These are phyloP conservation scores for Tor tambroides DNA, from an alignment of 2,113 vertebrate genomes.

Conservation along the genomic window DNA sequence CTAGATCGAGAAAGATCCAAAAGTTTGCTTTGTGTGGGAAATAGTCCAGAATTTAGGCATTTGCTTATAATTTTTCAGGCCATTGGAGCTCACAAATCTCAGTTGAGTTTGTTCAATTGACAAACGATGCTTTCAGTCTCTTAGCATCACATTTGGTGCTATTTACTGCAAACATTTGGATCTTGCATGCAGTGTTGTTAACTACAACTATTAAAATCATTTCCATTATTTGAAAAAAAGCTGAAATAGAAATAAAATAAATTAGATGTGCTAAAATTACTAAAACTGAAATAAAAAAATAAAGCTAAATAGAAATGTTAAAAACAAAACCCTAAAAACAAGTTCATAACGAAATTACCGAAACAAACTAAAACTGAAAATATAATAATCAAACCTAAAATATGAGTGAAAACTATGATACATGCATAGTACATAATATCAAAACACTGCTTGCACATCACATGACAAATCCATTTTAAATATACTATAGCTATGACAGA, in stretches of 20 bases:
- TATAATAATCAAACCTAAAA: too few relatives aligned
- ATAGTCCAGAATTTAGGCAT: not conserved
- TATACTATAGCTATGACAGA: not conserved
- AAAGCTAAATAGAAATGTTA: not conserved
- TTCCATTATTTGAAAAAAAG: not conserved
- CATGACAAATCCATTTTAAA: not conserved
- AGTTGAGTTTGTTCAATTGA: not conserved
- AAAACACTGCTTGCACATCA: not conserved
- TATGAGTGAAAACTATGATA: too few relatives aligned
- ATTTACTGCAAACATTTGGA: not conserved
- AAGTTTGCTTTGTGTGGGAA: not conserved
- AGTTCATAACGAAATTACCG: too few relatives aligned
- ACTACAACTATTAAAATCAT: not conserved
- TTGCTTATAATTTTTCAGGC: not conserved
- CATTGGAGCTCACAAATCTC: not conserved
- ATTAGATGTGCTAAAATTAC: not conserved
- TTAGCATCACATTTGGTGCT: not conserved
- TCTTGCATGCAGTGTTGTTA: not conserved
- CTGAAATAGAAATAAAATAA: not conserved
- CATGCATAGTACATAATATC: too few relatives aligned
- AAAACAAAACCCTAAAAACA: too few relatives aligned
- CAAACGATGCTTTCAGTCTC: not conserved
- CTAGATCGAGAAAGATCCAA: not conserved
- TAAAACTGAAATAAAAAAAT: not conserved
- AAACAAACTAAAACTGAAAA: too few relatives aligned